Conservation (phyloP, 2,888 invertebrate genomes). For the Dynastes tityus region DNA sequence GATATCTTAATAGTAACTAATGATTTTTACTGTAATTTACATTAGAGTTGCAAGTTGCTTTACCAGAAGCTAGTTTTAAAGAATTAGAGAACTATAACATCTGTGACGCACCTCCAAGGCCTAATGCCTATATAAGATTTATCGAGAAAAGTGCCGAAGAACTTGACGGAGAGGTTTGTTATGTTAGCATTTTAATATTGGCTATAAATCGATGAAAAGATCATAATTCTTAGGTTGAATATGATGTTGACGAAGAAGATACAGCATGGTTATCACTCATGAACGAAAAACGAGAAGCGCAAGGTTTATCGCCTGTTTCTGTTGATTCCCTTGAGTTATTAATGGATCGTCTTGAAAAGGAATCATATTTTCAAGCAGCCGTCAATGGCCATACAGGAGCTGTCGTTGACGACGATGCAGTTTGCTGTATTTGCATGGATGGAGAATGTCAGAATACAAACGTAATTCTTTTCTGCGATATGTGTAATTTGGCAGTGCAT, state of each 20-base stretch:
- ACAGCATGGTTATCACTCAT: slow-evolving; percentile 93
- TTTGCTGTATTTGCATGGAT: slow-evolving; percentile 99
- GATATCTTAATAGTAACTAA: too few relatives aligned
- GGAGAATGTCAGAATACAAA: slow-evolving; percentile 99
- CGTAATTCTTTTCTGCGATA: slow-evolving; percentile 98
- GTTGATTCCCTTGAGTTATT: slow-evolving; percentile 94
- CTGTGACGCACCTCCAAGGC: slow-evolving; percentile 86
- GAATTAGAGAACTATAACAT: slow-evolving; percentile 86
- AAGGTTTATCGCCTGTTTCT: slow-evolving; percentile 83
- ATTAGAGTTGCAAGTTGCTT: slow-evolving; percentile 62
- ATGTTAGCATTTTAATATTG: background rate
- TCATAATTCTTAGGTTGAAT: slow-evolving; percentile 78
- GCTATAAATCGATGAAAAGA: slow-evolving; percentile 1
- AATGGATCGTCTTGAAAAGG: slow-evolving; percentile 98
- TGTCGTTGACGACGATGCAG: slow-evolving; percentile 96
- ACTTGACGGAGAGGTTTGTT: slow-evolving; percentile 83
- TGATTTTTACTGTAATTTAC: too few relatives aligned
- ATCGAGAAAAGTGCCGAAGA: slow-evolving; percentile 96
- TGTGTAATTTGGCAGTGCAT: slow-evolving; percentile 99
- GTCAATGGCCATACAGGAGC: slow-evolving; percentile 81
- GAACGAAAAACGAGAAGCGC: slow-evolving; percentile 86
- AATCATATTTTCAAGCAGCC: slow-evolving; percentile 92
- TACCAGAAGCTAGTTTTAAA: slow-evolving; percentile 80
- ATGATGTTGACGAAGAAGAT: slow-evolving; percentile 99
- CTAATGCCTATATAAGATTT: slow-evolving; percentile 92